Conservation (phyloP, 2,113 vertebrate species). For the Procavia capensis region DNA sequence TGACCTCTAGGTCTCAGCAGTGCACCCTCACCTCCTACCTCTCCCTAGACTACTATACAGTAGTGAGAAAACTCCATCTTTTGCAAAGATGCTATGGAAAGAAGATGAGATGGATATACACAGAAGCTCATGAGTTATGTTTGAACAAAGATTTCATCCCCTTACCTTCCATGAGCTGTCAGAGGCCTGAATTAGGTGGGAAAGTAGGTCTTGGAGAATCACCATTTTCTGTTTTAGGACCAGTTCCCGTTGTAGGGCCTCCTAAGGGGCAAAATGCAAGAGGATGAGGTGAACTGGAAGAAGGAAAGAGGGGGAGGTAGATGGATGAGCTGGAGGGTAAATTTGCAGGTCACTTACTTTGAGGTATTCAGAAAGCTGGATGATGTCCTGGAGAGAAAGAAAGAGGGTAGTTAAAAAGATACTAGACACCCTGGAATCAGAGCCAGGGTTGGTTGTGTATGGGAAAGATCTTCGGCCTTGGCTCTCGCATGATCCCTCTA, state of each 20-base stretch:
- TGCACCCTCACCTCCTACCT: neutral
- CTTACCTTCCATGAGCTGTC: slow-evolving; percentile 90
- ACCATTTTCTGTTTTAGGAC: slow-evolving; percentile 90
- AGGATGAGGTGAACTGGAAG: neutral
- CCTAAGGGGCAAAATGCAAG: slow-evolving; percentile 76
- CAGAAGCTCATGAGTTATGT: neutral
- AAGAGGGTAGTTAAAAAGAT: neutral
- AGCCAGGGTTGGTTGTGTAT: neutral
- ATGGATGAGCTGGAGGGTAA: neutral
- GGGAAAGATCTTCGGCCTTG: neutral
- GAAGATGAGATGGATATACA: neutral
- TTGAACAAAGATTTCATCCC: neutral
- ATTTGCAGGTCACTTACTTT: slow-evolving; percentile 81
- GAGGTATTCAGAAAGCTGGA: slow-evolving; percentile 89
- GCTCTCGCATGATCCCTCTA: neutral
- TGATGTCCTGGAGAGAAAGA: slow-evolving; percentile 87
- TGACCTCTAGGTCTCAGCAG: neutral
- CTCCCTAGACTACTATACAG: neutral
- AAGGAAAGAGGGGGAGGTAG: neutral
- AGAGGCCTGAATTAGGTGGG: slow-evolving; percentile 83
- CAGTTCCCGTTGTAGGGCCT: slow-evolving; percentile 88
- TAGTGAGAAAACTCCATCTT: neutral
- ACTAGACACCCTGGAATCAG: neutral
- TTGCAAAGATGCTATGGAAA: neutral
- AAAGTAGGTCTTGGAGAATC: slow-evolving; percentile 87